Percentiles rank a stretch among this genome's conserved stretches.
Conservation (phyloP, 2,888 invertebrate species). For the Caenorhabditis sinica region DNA sequence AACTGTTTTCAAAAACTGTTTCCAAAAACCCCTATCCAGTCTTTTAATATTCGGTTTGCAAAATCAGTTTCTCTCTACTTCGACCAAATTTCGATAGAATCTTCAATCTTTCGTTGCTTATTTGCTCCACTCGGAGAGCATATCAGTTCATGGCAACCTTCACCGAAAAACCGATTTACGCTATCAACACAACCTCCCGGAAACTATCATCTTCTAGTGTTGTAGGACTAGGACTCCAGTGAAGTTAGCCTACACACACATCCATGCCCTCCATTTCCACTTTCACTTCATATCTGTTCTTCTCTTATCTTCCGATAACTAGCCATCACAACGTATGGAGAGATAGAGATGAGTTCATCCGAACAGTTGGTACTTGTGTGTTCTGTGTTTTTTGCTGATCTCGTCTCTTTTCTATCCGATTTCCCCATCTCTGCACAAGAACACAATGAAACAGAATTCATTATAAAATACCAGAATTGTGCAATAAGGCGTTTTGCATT, state of each 20-base stretch:
- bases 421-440: not conserved
- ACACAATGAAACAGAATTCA: not conserved
- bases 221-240: not conserved
- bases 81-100: not conserved
- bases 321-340: constrained; percentile 11
- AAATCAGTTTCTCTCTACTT: not conserved
- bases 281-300: constrained; percentile 11
- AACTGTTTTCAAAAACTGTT: no score
- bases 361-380: constrained; percentile 45
- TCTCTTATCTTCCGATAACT: not conserved
- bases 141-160: no score
- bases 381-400: constrained; percentile 21
- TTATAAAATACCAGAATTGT: not conserved
- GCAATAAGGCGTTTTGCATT: constrained; percentile 20
- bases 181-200: not conserved
- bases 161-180: no score
- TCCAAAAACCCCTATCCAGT: no score
- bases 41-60: no score
- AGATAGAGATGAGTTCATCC: constrained; percentile 28
- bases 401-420: not conserved
- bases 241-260: constrained; percentile 4
- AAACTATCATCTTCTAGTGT: not conserved
- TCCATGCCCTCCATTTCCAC: not conserved
- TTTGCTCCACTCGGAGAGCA: no score
- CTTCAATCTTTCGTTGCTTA: no score